Evolutionary conservation across 2,888 invertebrate genomes (phyloP).

Genomic region (Tridacna crocea): DNA sequence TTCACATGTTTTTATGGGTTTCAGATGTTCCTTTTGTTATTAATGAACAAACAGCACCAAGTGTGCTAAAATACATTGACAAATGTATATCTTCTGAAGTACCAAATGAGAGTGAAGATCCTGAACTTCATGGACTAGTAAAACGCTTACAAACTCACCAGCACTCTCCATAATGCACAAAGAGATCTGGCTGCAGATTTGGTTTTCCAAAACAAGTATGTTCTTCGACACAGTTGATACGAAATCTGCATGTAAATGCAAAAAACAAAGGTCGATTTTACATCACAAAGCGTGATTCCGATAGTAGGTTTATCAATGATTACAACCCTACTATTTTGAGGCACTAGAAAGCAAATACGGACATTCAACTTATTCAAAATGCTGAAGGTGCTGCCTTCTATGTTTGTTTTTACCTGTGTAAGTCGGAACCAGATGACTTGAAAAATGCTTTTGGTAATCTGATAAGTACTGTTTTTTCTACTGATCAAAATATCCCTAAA

Average conservation of each 20-base stretch:
- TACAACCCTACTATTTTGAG: conserved; percentile 41
- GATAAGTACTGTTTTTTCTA: conserved; percentile 23
- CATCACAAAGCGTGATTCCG: conserved; percentile 15
- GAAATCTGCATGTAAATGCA: neutral
- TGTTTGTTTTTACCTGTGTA: conserved; percentile 45
- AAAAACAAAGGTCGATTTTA: conserved; percentile 46
- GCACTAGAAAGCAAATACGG: conserved; percentile 55
- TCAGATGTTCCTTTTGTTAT: neutral
- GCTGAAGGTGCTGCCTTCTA: conserved; percentile 51
- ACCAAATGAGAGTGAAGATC: neutral
- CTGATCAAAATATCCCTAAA: conserved; percentile 21
- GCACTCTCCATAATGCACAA: neutral
- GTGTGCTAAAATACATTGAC: conserved; percentile 21
- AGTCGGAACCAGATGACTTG: conserved; percentile 46
- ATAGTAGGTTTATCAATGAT: conserved; percentile 26
- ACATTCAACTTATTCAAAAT: conserved; percentile 45
- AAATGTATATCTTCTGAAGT: neutral
- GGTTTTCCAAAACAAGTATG: conserved; percentile 27
- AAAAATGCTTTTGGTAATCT: conserved; percentile 36
- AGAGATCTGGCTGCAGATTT: neutral
- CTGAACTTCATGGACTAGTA: neutral
- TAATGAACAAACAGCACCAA: neutral
- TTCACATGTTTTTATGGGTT: conserved; percentile 52
- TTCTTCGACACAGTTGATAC: neutral
- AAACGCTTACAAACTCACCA: neutral